phyloP scores from a whole-genome alignment of 2,797 vertebrate species.

The Fistularia commersonii region DNA sequence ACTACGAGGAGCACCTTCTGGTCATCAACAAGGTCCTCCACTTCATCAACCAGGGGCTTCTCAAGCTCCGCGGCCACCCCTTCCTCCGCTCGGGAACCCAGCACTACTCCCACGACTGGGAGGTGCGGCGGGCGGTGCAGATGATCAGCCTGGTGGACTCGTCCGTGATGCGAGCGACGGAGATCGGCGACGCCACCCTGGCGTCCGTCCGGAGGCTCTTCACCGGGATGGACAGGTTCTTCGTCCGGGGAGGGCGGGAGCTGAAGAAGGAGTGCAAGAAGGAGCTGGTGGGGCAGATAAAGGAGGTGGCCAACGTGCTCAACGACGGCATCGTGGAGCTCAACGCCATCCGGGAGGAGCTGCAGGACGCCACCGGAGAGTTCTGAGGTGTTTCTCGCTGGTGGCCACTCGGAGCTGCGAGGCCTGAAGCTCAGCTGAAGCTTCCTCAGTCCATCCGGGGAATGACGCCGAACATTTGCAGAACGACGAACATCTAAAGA shows the following conservation, averaged over 20 bases:
- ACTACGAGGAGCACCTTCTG: conserved; percentile 60
- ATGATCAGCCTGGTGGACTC: conserved; percentile 61
- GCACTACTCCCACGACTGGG: conserved; percentile 71
- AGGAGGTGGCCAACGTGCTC: conserved; percentile 53
- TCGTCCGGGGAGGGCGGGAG: conserved; percentile 67
- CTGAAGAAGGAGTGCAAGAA: conserved; percentile 70
- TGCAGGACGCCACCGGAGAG: conserved; percentile 62
- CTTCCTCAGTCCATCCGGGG: too few relatives aligned
- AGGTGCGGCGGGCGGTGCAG: conserved; percentile 70
- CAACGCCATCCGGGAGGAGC: conserved; percentile 67
- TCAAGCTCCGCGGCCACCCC: conserved; percentile 60
- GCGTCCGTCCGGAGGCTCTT: conserved; percentile 55
- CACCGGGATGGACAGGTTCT: conserved; percentile 71
- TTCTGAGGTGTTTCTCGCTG: conserved; percentile 33
- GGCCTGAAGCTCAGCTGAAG: too few relatives aligned
- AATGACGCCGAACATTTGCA: too few relatives aligned
- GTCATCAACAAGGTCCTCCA: conserved; percentile 61
- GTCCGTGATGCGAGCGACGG: conserved; percentile 48
- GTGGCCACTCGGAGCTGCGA: too few relatives aligned
- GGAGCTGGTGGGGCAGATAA: conserved; percentile 64
- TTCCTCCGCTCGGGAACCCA: conserved; percentile 69
- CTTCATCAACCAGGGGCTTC: conserved; percentile 63
- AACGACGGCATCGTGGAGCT: conserved; percentile 63
- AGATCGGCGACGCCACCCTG: conserved; percentile 26
- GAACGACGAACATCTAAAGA: too few relatives aligned